phyloP scores from a whole-genome alignment of 2,113 vertebrate species.

The Aspiorhynchus laticeps region DNA sequence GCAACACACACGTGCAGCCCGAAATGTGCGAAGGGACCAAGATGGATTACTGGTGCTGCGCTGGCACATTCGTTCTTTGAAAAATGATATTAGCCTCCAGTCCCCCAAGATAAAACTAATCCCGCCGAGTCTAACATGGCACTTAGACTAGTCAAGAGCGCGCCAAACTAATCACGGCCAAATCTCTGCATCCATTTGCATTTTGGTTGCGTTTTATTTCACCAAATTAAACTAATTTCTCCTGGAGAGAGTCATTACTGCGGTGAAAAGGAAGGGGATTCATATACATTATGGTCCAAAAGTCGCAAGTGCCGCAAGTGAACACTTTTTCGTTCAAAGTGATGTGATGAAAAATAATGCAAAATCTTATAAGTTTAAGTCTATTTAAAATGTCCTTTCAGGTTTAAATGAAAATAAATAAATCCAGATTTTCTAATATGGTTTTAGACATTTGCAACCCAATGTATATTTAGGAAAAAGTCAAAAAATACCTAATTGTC shows the following conservation, averaged over 20 bases:
- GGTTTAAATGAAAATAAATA: background rate
- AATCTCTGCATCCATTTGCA: slow-evolving; percentile 63
- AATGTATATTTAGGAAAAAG: background rate
- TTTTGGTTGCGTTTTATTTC: slow-evolving; percentile 25
- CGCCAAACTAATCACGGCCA: slow-evolving; percentile 70
- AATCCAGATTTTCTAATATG: background rate
- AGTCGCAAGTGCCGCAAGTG: background rate
- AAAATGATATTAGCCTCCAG: slow-evolving; percentile 75
- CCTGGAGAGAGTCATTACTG: background rate
- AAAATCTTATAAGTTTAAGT: background rate
- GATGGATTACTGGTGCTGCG: slow-evolving; percentile 80
- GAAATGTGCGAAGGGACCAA: slow-evolving; percentile 77
- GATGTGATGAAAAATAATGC: background rate
- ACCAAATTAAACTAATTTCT: background rate
- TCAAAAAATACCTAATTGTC: background rate
- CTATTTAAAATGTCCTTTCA: background rate
- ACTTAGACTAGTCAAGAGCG: slow-evolving; percentile 61
- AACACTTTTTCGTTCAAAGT: background rate
- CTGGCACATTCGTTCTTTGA: slow-evolving; percentile 78
- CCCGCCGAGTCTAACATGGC: slow-evolving; percentile 62
- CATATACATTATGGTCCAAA: background rate
- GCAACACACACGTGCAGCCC: slow-evolving; percentile 72
- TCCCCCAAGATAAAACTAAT: slow-evolving; percentile 78
- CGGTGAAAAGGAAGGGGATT: background rate
- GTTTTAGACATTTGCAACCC: background rate